Base-by-base conservation (phyloP, 2,113 vertebrate species). In the Apeltes quadracus region DNA sequence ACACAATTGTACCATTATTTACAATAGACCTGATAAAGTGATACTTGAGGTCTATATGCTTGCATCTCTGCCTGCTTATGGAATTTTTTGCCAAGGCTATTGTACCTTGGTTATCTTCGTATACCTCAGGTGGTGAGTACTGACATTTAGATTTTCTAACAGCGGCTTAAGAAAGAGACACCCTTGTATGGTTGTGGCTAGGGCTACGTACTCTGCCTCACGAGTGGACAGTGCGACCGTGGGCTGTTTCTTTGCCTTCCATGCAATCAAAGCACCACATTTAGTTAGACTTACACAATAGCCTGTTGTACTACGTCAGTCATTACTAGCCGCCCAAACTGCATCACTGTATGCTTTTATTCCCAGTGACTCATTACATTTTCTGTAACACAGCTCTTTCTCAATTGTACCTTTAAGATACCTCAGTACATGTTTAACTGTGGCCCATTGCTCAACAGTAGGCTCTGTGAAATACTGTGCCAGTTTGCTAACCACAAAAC, bases 401-500 rank as follows among this genome's bases (percentile, higher is more conserved):
- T 76, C 64, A 29, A 46, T 11, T 44, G 73, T 69, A 34, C 56
- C 23, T 53, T 53, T 53, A 2, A 53, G 51, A 6, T 27, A 53
- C 7, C 51, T 23, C 4, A 53, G 15, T 3, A 51, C 50, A 23
- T 51, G 34, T 36, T 36, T 36, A 11, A 67, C 43, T 29, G 63
- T 75, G 71, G 25, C 62, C 46, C 48, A 57, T 18, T 74, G 63
- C 39, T 77, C 36, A 29, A 15, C 58, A 1, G 65, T 64, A 1
- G 67, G 67, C 16, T 63, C 50, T 48, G 14, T 20, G 62, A 69
- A 69, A 3, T 74, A 29, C 18, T 68, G 39, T 3, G 61, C 61
- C 1, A 57, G 32, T 61, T 72, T 72, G 62, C 79, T 76, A 56
- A 77, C 62, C n/a, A 61, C 38, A 68, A 61, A 72, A 48, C 9